Percentiles rank a stretch among this genome's conserved stretches.
These are phyloP conservation scores for Eulemur rubriventer DNA, from an alignment of 2,797 vertebrate genomes.

Conservation along the genomic window DNA sequence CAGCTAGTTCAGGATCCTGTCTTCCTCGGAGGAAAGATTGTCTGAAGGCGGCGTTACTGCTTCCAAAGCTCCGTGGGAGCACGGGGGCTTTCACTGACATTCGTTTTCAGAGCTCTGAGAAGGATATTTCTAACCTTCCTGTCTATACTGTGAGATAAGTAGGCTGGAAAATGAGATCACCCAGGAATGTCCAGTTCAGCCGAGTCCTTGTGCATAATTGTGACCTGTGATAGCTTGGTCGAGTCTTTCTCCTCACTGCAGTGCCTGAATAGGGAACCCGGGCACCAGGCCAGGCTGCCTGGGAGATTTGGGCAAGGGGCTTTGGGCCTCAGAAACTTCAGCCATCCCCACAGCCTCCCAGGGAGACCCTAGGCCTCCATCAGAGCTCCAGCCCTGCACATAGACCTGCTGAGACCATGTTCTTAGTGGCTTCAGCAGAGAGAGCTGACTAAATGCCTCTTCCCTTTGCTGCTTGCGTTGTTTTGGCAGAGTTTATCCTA, in stretches of 20 bases:
- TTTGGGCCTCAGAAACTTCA: neutral
- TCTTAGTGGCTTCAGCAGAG: neutral
- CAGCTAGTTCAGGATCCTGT: neutral
- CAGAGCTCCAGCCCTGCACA: neutral
- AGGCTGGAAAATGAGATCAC: slow-evolving; percentile 29
- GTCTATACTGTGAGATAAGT: neutral
- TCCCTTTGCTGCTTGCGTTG: neutral
- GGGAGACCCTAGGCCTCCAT: neutral
- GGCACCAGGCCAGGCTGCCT: neutral
- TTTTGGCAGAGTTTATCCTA: slow-evolving; percentile 51
- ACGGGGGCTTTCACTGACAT: neutral
- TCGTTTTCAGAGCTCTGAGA: slow-evolving; percentile 19
- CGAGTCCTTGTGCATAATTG: neutral
- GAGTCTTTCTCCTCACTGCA: neutral
- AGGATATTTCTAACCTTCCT: slow-evolving; percentile 48
- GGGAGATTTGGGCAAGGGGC: neutral
- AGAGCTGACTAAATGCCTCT: neutral
- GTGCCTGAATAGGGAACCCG: neutral
- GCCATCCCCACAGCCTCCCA: fast-evolving
- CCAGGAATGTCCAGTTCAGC: neutral
- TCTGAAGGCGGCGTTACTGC: neutral
- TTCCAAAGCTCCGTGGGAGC: neutral
- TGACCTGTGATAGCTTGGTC: neutral
- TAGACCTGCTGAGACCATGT: neutral
- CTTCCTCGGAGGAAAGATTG: slow-evolving; percentile 1